Percentiles rank a stretch among this genome's conserved stretches.
Conservation (phyloP, 2,797 vertebrate species). For the Phaenicophaeus curvirostris region DNA sequence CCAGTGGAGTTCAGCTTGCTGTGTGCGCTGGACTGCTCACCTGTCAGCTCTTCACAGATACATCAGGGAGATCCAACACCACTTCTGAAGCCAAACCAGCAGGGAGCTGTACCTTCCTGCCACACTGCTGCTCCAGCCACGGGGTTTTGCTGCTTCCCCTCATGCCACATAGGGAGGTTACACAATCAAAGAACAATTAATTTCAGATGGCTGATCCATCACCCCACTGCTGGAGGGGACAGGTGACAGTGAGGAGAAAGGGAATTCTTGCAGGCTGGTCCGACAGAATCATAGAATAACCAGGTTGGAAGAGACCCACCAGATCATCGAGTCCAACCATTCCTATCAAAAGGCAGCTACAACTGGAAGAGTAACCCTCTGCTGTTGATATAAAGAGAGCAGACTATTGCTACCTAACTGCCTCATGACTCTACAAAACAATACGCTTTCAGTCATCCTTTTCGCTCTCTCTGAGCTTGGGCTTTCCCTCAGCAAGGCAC, state of each 20-base stretch:
- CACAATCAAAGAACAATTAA: background rate
- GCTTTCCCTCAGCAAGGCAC: background rate
- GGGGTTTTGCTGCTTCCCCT: background rate
- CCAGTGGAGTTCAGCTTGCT: background rate
- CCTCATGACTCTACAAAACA: background rate
- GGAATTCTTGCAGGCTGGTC: background rate
- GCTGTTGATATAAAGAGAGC: background rate
- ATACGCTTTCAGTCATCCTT: background rate
- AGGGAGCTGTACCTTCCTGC: background rate
- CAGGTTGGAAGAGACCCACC: too few species aligned
- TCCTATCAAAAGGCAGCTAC: too few species aligned
- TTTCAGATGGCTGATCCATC: background rate
- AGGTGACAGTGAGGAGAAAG: background rate
- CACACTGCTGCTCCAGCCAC: background rate
- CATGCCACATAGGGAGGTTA: background rate
- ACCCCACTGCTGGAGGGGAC: background rate
- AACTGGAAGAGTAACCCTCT: background rate
- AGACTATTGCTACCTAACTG: background rate
- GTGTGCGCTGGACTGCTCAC: background rate
- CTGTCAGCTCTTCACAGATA: background rate
- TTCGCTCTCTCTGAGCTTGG: accelerated
- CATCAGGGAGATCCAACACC: background rate
- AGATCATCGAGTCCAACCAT: too few species aligned
- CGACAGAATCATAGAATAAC: too few species aligned
- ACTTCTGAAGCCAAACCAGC: background rate